Evolutionary conservation across 1,140 invertebrate genomes (phyloP).

Genomic region (Bombus confusus): DNA sequence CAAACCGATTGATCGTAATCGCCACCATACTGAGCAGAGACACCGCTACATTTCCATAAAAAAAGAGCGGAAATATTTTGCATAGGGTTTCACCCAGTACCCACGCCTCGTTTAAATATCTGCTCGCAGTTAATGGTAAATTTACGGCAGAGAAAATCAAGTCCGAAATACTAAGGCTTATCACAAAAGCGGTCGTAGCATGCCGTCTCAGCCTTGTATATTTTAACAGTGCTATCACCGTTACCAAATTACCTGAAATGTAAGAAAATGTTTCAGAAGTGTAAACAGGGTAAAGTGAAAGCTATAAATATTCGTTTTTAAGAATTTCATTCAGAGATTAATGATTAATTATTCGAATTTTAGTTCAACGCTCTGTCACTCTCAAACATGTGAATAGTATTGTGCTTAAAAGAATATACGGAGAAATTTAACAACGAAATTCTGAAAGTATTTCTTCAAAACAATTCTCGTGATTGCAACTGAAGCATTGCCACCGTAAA

Average conservation of each 20-base stretch:
- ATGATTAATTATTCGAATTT: no score
- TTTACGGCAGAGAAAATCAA: conserved; percentile 93
- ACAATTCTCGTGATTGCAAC: not conserved
- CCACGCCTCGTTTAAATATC: conserved; percentile 92
- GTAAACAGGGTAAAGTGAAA: not conserved
- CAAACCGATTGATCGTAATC: conserved; percentile 93
- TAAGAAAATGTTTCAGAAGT: not conserved
- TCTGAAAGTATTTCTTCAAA: not conserved
- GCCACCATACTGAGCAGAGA: conserved; percentile 94
- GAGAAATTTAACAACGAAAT: not conserved
- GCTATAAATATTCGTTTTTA: not conserved
- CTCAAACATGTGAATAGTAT: no score
- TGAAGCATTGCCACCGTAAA: not conserved
- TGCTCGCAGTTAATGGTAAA: conserved; percentile 91
- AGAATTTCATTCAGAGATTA: not conserved
- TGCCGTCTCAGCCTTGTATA: conserved; percentile 90
- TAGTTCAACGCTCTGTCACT: no score
- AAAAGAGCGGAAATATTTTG: conserved; percentile 93
- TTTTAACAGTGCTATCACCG: conserved; percentile 88
- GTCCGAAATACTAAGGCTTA: conserved; percentile 93
- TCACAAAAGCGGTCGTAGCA: conserved; percentile 93
- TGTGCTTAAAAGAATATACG: no score
- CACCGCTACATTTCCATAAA: conserved; percentile 94
- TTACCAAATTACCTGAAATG: conserved; percentile 90
- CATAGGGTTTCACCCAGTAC: conserved; percentile 90